Evolutionary conservation across 2,797 vertebrate species (phyloP), one percentile per base, ranked within the genome.

Genomic region (Pelochelys cantorii): DNA sequence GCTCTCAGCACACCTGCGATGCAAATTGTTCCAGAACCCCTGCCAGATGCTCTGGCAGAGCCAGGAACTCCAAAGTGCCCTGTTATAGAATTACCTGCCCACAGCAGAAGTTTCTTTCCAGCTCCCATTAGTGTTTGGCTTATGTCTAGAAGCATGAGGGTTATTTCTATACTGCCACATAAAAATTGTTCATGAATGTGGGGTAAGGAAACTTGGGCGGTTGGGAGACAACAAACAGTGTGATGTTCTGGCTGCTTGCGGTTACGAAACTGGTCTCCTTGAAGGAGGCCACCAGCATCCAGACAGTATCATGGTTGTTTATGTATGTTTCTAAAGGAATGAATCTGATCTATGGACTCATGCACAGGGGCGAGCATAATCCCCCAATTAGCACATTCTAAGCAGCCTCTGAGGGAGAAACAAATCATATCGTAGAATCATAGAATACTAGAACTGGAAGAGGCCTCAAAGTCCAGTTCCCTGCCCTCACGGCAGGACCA

Each of bases 111-210:
- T 42, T 75, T 42, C 11, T 57, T 17, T 23, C 1, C 14, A 48
- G 90, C 53, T 80, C 48, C 79, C 56, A 12, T 83, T 78, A 29
- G 65, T 81, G 42, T 25, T 10, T 81, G 90, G 31, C 52, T 84
- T 54, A 82, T 89, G 25, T 3, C 74, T 54, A 80, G 57, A 93
- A 91, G 23, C 23, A 5, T 0, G 0, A 92, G 22, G 52, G 68
- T 84, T 85, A 80, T 82, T 56, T 89, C 65, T 92, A 52, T 95
- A 52, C 78, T 84, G 94, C 80, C 78, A 90, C 93, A 80, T 81
- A 85, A 84, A 95, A 85, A 53, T 31, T 80, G 74, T 92, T 92
- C 79, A 83, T 74, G 86, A 0, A 80, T 55, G 29, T 92, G 88
- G 77, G 59, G 95, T 91, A 85, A 77, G 84, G 90, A 94, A 57